These are phyloP conservation scores for Gymnopithys bicolor DNA, from an alignment of 2,797 vertebrate genomes.

Conservation along the genomic window DNA sequence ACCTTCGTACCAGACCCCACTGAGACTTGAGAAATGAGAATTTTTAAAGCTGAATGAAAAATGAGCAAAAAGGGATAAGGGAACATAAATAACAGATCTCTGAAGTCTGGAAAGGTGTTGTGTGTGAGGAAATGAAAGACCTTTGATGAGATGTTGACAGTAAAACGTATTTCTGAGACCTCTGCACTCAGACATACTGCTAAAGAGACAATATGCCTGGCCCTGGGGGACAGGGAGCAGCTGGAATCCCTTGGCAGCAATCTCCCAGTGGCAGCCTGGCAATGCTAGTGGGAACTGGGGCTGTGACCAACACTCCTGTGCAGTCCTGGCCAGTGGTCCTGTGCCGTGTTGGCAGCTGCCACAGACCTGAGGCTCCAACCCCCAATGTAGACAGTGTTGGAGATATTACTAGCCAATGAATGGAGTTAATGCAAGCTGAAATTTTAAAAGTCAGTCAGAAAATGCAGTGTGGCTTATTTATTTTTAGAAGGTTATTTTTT, in stretches of 20 bases:
- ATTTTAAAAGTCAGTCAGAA: not conserved
- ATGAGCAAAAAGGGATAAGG: not conserved
- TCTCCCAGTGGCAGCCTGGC: not conserved
- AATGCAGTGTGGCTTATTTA: not conserved
- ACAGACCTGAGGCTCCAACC: not conserved
- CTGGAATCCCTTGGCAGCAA: not conserved
- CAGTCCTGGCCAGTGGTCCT: not conserved
- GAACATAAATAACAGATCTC: slow-evolving; percentile 56
- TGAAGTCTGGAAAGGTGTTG: slow-evolving; percentile 48
- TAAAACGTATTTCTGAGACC: slow-evolving; percentile 3
- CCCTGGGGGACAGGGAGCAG: not conserved
- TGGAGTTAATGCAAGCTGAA: not conserved
- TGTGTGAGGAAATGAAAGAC: slow-evolving; percentile 23
- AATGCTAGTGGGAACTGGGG: not conserved
- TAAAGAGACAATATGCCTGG: not conserved
- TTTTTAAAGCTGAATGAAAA: slow-evolving; percentile 21
- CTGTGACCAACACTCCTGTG: fast-evolving
- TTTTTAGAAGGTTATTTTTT: not conserved
- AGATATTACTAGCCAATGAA: not conserved
- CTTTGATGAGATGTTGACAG: not conserved
- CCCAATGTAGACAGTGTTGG: not conserved
- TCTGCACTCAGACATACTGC: not conserved
- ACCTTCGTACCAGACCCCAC: not conserved
- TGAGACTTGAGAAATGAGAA: slow-evolving; percentile 42
- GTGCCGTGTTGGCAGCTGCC: not conserved